phyloP scores from a whole-genome alignment of 2,113 vertebrate genomes.

The Corydoras sp. region DNA sequence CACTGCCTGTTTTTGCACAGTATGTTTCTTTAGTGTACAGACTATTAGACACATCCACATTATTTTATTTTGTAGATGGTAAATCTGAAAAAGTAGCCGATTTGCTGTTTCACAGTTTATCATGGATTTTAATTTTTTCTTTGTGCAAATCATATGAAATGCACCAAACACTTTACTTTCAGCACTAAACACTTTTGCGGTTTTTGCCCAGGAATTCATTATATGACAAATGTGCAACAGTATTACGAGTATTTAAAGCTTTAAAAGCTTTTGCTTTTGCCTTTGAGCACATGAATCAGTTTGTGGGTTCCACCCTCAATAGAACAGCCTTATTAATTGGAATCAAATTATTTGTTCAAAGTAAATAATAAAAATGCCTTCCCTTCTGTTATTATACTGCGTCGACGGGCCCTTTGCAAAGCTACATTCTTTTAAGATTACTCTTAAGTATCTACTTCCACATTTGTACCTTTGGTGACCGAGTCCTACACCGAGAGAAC shows the following conservation, averaged over 20 bases:
- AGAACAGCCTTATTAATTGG: conserved; percentile 57
- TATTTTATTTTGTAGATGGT: too few species aligned
- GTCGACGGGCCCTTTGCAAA: conserved; percentile 57
- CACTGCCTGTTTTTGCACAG: too few species aligned
- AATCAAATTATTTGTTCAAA: conserved; percentile 65
- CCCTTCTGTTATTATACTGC: conserved; percentile 13
- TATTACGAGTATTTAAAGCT: conserved; percentile 70
- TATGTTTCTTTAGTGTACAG: too few species aligned
- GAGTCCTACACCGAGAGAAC: conserved; percentile 41
- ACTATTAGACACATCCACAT: too few species aligned
- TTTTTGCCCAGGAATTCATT: too few species aligned
- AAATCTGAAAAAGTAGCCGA: too few species aligned
- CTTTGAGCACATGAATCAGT: conserved; percentile 44
- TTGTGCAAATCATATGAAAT: too few species aligned
- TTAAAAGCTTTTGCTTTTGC: conserved; percentile 74
- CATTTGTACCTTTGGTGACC: conserved; percentile 41
- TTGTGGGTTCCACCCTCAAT: conserved; percentile 58
- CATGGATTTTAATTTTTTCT: too few species aligned
- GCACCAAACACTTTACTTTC: too few species aligned
- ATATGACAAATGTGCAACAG: conserved; percentile 66
- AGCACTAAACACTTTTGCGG: too few species aligned
- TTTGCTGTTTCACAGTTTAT: too few species aligned
- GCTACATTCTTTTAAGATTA: conserved; percentile 56
- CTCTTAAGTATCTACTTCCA: conserved; percentile 45
- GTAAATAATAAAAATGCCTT: conserved; percentile 67